These are phyloP conservation scores for Oryzias celebensis DNA, from an alignment of 2,113 vertebrate genomes.

Conservation along the genomic window DNA sequence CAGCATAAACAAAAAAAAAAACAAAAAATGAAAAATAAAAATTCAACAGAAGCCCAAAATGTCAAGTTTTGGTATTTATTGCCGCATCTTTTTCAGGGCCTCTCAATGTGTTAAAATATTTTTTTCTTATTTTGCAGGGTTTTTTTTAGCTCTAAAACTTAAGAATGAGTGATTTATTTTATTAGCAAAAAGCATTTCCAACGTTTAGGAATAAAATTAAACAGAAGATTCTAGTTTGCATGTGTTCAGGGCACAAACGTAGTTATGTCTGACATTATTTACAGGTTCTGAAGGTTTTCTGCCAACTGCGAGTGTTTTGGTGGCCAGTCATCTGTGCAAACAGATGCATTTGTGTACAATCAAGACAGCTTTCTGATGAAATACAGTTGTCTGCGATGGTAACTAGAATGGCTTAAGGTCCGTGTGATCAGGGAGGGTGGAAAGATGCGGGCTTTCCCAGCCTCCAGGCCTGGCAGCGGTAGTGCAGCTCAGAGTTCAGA, in stretches of 20 bases:
- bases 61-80: constrained; percentile 73
- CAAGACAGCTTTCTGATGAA: constrained; percentile 63
- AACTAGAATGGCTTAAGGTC: constrained; percentile 79
- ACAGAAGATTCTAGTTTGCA: constrained; percentile 47
- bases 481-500: constrained; percentile 80
- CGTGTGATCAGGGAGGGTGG: constrained; percentile 60
- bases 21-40: constrained; percentile 11
- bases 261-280: constrained; percentile 52
- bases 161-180: constrained; percentile 47
- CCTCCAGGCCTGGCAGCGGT: constrained; percentile 69
- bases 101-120: constrained; percentile 41
- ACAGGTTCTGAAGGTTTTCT: constrained; percentile 42
- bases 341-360: constrained; percentile 56
- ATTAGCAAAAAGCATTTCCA: constrained; percentile 63
- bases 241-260: constrained; percentile 40
- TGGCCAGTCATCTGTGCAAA: constrained; percentile 46
- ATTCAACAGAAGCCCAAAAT: constrained; percentile 72
- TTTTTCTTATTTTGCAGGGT: constrained; percentile 35
- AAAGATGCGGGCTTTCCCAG: constrained; percentile 34
- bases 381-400: constrained; percentile 62
- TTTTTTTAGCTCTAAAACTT: constrained; percentile 61
- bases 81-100: constrained; percentile 35
- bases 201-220: constrained; percentile 55
- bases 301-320: constrained; percentile 41
- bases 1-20: constrained; percentile 19